These are phyloP conservation scores for Lineus longissimus DNA, from an alignment of 1,140 invertebrate species.

Conservation along the genomic window DNA sequence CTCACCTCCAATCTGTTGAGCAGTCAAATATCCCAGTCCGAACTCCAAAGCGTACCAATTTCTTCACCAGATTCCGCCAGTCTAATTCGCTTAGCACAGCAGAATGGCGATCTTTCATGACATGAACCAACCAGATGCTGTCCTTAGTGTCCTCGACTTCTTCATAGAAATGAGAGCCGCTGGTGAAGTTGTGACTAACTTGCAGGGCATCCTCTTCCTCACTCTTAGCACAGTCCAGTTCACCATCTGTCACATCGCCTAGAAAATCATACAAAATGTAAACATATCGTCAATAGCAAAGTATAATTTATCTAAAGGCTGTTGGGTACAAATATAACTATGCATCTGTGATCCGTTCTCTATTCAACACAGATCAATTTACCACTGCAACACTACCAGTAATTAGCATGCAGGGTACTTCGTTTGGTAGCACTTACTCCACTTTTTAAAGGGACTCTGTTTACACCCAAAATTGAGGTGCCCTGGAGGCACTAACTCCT, in stretches of 20 bases:
- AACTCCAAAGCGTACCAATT: slow-evolving; percentile 56
- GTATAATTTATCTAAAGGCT: too few relatives aligned
- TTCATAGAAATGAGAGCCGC: slow-evolving; percentile 57
- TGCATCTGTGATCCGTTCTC: too few relatives aligned
- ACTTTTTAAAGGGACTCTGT: too few relatives aligned
- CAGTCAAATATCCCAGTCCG: slow-evolving; percentile 57
- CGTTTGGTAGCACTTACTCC: too few relatives aligned
- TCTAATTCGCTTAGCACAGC: not conserved
- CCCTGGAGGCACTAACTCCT: too few relatives aligned
- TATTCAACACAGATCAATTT: too few relatives aligned
- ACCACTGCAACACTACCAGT: too few relatives aligned
- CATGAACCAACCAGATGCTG: slow-evolving; percentile 59
- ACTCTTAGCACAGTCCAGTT: slow-evolving; percentile 26
- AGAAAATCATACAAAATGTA: slow-evolving; percentile 8
- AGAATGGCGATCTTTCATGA: slow-evolving; percentile 39
- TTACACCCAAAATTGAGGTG: too few relatives aligned
- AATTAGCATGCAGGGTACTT: too few relatives aligned
- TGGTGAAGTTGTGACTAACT: slow-evolving; percentile 53
- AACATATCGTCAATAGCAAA: too few relatives aligned
- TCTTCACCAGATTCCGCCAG: slow-evolving; percentile 53
- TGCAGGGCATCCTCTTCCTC: slow-evolving; percentile 24
- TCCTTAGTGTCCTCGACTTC: slow-evolving; percentile 61
- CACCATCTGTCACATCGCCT: slow-evolving; percentile 48
- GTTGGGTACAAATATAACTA: too few relatives aligned
- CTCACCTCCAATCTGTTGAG: slow-evolving; percentile 51